These are phyloP conservation scores for Babylonia areolata DNA, from an alignment of 1,140 invertebrate genomes.

Conservation along the genomic window DNA sequence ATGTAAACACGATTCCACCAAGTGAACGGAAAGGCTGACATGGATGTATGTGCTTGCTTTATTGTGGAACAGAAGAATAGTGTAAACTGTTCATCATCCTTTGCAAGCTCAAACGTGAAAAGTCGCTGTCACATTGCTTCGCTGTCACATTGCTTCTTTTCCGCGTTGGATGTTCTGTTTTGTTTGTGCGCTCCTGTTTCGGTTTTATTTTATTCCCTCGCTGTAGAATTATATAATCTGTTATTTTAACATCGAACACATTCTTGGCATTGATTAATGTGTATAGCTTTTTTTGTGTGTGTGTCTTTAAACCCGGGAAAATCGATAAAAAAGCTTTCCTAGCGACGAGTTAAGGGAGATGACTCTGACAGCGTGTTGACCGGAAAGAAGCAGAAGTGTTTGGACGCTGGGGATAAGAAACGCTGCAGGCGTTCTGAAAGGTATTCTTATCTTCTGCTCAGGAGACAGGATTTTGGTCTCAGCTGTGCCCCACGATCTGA, in stretches of 20 bases:
- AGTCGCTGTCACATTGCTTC: too few relatives aligned
- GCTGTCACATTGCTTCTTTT: neutral
- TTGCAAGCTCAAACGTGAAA: neutral
- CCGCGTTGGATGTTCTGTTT: neutral
- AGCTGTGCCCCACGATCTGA: too few relatives aligned
- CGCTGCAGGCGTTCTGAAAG: too few relatives aligned
- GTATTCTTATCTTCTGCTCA: too few relatives aligned
- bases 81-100: neutral
- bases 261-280: too few relatives aligned
- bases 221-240: neutral
- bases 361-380: neutral
- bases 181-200: neutral
- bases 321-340: slow-evolving; percentile 8
- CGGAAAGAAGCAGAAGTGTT: neutral
- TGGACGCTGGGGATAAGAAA: neutral
- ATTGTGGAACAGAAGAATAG: too few relatives aligned
- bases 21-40: neutral
- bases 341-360: slow-evolving; percentile 8
- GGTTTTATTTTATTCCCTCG: neutral
- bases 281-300: neutral
- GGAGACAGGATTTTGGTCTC: too few relatives aligned
- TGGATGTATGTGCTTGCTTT: neutral
- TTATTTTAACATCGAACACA: too few relatives aligned
- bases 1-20: neutral
- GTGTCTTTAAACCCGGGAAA: neutral